These are phyloP conservation scores for Copidosoma floridanum DNA, from an alignment of 1,140 invertebrate species.

Conservation along the genomic window DNA sequence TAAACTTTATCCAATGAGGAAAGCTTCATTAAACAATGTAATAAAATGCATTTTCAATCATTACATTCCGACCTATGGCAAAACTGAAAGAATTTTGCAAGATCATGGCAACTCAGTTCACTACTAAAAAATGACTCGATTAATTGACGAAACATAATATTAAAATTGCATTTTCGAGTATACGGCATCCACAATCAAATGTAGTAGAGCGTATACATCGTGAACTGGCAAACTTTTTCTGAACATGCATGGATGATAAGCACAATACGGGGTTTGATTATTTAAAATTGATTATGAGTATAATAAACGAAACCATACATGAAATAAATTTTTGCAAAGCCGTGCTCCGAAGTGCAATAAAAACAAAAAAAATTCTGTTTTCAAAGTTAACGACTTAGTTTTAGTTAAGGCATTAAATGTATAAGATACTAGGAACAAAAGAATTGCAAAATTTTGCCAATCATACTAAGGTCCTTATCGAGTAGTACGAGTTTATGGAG, in stretches of 20 bases:
- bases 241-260: neutral
- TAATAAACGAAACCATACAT: neutral
- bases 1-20: slow-evolving; percentile 44
- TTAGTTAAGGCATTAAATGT: no score
- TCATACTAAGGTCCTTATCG: no score
- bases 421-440: no score
- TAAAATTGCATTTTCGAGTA: neutral
- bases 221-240: neutral
- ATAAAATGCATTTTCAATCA: slow-evolving; percentile 18
- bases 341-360: no score
- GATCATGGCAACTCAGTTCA: slow-evolving; percentile 1
- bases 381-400: no score
- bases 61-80: slow-evolving; percentile 21
- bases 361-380: no score
- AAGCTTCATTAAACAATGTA: slow-evolving; percentile 28
- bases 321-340: neutral
- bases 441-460: no score
- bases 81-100: slow-evolving; percentile 2
- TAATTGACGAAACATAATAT: neutral
- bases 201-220: neutral
- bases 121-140: neutral
- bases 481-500: no score
- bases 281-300: neutral
- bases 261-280: neutral
- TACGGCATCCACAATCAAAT: slow-evolving; percentile 2